Conservation (phyloP, 1,140 invertebrate genomes). For the Penaeus indicus region DNA sequence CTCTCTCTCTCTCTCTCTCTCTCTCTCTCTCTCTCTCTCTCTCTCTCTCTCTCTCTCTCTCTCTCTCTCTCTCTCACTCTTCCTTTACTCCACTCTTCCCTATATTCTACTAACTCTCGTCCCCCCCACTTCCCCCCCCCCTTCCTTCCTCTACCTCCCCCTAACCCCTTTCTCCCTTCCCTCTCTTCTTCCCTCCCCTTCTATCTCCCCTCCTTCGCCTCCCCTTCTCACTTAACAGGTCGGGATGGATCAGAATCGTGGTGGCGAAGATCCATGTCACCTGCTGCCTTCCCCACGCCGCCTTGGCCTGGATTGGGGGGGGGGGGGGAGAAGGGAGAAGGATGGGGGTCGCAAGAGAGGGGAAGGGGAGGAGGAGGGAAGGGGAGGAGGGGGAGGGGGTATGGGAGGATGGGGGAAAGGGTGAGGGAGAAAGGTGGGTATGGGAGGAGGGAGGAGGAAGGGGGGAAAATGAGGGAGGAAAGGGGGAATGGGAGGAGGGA, state of each 20-base stretch:
- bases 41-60: neutral
- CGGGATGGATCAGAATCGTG: constrained; percentile 2
- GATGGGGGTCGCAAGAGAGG: neutral
- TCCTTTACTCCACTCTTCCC: neutral
- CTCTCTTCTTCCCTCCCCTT: no score
- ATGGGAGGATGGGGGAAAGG: neutral
- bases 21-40: neutral
- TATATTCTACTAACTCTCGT: no score
- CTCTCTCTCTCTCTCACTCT: neutral
- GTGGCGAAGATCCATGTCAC: neutral
- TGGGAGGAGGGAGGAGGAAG: neutral
- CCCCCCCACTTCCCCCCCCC: no score
- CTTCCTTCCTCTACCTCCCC: no score
- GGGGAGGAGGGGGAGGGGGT: neutral
- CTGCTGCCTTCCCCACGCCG: neutral
- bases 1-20: neutral
- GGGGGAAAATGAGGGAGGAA: neutral
- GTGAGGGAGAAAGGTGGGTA: neutral
- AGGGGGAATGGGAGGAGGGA: neutral
- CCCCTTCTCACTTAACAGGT: no score
- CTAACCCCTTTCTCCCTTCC: no score
- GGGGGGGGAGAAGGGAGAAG: neutral
- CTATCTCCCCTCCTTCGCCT: no score
- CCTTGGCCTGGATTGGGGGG: neutral
- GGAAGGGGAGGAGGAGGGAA: neutral